A percentile compares a stretch with the other conserved stretches of the same genome.
phyloP scores from a whole-genome alignment of 2,888 invertebrate species.

The Sympetrum striolatum region DNA sequence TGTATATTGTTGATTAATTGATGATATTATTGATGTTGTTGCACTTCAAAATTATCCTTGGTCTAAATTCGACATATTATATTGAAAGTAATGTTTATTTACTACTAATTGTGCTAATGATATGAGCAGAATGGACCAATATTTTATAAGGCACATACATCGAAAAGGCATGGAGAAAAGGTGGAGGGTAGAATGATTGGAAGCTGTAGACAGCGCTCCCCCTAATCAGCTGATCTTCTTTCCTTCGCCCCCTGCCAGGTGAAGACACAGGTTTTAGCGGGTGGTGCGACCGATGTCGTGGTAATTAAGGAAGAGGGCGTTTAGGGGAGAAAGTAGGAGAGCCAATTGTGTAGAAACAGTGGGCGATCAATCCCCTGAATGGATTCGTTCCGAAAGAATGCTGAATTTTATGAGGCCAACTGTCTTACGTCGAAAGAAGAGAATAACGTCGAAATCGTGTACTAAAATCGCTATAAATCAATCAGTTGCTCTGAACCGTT shows the following conservation, averaged over 20 bases:
- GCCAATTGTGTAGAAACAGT: slow-evolving; percentile 26
- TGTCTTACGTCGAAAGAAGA: too few species aligned
- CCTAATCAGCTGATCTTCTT: background rate
- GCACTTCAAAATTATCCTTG: too few species aligned
- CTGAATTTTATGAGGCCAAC: background rate
- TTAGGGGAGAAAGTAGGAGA: background rate
- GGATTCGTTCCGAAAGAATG: background rate
- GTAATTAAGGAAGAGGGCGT: slow-evolving; percentile 10
- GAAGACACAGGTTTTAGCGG: slow-evolving; percentile 19
- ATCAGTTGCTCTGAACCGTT: too few species aligned
- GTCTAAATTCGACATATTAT: too few species aligned
- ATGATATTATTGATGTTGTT: too few species aligned
- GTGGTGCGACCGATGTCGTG: slow-evolving; percentile 14
- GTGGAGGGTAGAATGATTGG: background rate
- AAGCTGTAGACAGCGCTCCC: background rate
- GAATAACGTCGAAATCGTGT: too few species aligned
- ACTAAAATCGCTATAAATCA: too few species aligned
- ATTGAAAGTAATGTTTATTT: too few species aligned
- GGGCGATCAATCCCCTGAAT: background rate
- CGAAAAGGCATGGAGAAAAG: background rate
- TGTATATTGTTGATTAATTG: too few species aligned
- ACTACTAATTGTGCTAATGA: too few species aligned
- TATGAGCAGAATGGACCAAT: too few species aligned
- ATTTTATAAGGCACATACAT: too few species aligned
- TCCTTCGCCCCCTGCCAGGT: background rate